phyloP scores from a whole-genome alignment of 2,888 invertebrate genomes.

The Drosophila mulleri region DNA sequence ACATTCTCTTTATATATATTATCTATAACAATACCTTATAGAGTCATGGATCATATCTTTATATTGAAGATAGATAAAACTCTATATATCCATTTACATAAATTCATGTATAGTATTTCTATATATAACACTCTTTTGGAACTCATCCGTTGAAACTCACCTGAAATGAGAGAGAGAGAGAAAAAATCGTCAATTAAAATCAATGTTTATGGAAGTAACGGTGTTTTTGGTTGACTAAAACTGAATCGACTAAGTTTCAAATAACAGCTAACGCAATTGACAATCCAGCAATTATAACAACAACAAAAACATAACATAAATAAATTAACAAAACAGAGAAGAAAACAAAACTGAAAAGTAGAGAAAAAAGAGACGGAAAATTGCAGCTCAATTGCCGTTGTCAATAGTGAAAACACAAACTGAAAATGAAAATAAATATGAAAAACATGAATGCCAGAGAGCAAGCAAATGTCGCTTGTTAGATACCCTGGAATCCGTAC shows the following conservation, averaged over 20 bases:
- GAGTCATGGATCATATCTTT: neutral
- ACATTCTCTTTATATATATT: no score
- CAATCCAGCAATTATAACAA: constrained; percentile 25
- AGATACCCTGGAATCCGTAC: neutral
- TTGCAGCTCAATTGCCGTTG: constrained; percentile 51
- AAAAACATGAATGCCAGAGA: neutral
- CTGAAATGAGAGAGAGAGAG: constrained; percentile 47
- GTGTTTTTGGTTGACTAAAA: constrained; percentile 4
- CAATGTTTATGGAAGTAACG: constrained; percentile 33
- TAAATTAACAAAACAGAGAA: constrained; percentile 17
- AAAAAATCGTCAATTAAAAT: constrained; percentile 39
- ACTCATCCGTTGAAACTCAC: constrained; percentile 36
- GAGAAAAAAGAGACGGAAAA: constrained; percentile 22
- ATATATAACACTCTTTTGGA: neutral
- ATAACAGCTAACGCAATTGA: constrained; percentile 48
- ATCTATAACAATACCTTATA: neutral
- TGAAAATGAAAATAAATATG: constrained; percentile 19
- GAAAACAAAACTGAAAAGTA: neutral
- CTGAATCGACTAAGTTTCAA: constrained; percentile 19
- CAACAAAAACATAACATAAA: constrained; percentile 14
- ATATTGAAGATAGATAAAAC: no score
- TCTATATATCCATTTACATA: neutral
- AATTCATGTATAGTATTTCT: neutral
- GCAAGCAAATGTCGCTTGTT: neutral
- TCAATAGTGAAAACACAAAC: constrained; percentile 44